Conservation (phyloP, 1,140 invertebrate species). For the Drosophila ficusphila region DNA sequence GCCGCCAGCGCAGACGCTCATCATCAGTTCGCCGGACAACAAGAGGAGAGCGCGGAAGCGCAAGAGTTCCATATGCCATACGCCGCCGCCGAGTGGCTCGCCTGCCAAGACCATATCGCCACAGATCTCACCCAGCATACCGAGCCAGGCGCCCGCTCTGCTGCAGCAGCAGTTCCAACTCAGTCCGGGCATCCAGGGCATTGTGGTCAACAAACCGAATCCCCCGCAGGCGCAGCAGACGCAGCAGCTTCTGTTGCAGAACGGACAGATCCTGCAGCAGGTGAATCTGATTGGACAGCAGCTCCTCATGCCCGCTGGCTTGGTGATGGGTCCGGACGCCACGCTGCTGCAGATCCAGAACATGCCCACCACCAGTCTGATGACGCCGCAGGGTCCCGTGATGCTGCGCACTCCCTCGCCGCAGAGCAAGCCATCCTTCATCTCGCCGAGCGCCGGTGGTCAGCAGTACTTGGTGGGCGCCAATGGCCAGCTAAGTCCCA, state of each 20-base stretch:
- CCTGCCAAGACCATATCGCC: conserved; percentile 67
- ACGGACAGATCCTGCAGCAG: conserved; percentile 87
- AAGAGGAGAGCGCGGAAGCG: conserved; percentile 57
- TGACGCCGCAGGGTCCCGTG: conserved; percentile 86
- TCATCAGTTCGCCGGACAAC: conserved; percentile 87
- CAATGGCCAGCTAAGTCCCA: conserved; percentile 91
- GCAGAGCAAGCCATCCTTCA: conserved; percentile 90
- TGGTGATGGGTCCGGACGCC: conserved; percentile 90
- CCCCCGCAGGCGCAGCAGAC: conserved; percentile 88
- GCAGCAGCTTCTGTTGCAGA: conserved; percentile 89
- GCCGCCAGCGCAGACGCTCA: conserved; percentile 32
- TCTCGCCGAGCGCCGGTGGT: conserved; percentile 90
- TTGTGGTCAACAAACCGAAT: conserved; percentile 87
- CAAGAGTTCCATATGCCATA: conserved; percentile 57
- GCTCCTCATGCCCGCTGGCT: conserved; percentile 91
- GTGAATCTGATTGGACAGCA: conserved; percentile 93
- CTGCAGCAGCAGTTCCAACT: conserved; percentile 86
- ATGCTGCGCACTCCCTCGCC: conserved; percentile 90
- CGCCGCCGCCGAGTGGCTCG: conserved; percentile 57
- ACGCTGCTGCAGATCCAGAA: conserved; percentile 91
- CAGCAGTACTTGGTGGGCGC: conserved; percentile 87
- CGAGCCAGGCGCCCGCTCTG: conserved; percentile 72
- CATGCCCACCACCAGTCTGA: conserved; percentile 85
- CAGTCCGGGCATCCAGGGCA: conserved; percentile 86
- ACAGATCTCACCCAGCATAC: conserved; percentile 82